Conservation (phyloP, 2,113 vertebrate genomes). For the Brienomyrus brachyistius region DNA sequence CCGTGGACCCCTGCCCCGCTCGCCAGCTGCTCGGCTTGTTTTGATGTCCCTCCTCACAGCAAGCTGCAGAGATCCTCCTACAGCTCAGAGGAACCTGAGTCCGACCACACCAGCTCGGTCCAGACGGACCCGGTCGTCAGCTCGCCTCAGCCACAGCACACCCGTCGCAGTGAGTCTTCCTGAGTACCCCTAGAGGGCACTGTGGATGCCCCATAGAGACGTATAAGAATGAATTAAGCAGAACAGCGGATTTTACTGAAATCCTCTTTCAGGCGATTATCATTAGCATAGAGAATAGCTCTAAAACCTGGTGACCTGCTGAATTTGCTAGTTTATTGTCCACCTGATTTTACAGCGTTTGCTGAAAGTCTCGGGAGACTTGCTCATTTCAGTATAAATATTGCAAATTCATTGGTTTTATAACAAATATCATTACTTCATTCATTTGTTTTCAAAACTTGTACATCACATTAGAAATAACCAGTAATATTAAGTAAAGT, state of each 20-base stretch:
- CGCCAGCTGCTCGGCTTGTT: conserved; percentile 68
- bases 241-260: not conserved
- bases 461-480: not conserved
- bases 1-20: conserved; percentile 56
- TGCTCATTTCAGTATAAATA: not conserved
- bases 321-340: not conserved
- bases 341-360: not conserved
- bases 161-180: conserved; percentile 59
- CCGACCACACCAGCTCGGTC: conserved; percentile 53
- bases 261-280: not conserved
- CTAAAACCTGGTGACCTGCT: not conserved
- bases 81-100: conserved; percentile 60
- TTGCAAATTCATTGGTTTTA: not conserved
- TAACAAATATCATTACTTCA: not conserved
- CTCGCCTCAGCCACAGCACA: conserved; percentile 60
- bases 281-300: not conserved
- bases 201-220: not conserved
- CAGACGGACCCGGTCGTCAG: conserved; percentile 52
- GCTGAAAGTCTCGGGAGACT: too few species aligned
- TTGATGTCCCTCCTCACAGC: conserved; percentile 69
- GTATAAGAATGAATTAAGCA: not conserved
- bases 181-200: not conserved
- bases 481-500: not conserved
- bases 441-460: not conserved
- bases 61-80: conserved; percentile 63